Evolutionary conservation across 2,888 invertebrate species (phyloP).

Genomic region (Dicranocentrus wangi): DNA sequence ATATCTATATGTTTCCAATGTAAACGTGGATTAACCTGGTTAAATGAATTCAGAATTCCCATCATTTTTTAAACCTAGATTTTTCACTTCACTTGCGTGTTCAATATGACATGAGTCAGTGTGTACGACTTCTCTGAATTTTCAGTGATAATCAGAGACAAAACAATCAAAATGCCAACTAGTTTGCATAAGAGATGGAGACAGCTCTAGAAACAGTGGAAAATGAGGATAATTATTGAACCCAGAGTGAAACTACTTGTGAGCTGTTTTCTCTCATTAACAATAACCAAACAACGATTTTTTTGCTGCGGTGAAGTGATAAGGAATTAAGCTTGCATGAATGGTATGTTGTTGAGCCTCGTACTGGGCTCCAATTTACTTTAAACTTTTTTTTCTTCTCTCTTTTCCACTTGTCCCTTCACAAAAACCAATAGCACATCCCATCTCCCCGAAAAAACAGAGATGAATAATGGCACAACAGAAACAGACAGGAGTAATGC

Average conservation of each 20-base stretch:
- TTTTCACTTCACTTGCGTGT: slow-evolving; percentile 20
- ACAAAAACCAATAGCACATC: not conserved
- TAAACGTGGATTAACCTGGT: too few relatives aligned
- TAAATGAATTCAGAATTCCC: not conserved
- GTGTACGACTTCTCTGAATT: not conserved
- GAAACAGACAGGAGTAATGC: slow-evolving; percentile 60
- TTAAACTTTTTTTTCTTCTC: slow-evolving; percentile 25
- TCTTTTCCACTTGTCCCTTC: slow-evolving; percentile 16
- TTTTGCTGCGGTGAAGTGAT: slow-evolving; percentile 15
- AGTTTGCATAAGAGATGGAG: not conserved
- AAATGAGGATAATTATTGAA: slow-evolving; percentile 1
- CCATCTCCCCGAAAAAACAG: slow-evolving; percentile 40
- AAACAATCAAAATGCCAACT: slow-evolving; percentile 1
- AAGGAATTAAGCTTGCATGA: slow-evolving; percentile 34
- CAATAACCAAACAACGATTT: not conserved
- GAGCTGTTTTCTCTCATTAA: slow-evolving; percentile 12
- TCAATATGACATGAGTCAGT: not conserved
- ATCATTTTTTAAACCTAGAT: slow-evolving; percentile 6
- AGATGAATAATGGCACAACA: slow-evolving; percentile 62
- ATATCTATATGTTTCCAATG: too few relatives aligned
- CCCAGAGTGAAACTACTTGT: not conserved
- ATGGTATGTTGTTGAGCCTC: slow-evolving; percentile 2
- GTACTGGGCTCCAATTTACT: slow-evolving; percentile 40
- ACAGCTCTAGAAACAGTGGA: not conserved
- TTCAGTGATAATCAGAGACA: slow-evolving; percentile 10